phyloP scores from a whole-genome alignment of 2,113 vertebrate genomes.

The Datnioides undecimradiatus region DNA sequence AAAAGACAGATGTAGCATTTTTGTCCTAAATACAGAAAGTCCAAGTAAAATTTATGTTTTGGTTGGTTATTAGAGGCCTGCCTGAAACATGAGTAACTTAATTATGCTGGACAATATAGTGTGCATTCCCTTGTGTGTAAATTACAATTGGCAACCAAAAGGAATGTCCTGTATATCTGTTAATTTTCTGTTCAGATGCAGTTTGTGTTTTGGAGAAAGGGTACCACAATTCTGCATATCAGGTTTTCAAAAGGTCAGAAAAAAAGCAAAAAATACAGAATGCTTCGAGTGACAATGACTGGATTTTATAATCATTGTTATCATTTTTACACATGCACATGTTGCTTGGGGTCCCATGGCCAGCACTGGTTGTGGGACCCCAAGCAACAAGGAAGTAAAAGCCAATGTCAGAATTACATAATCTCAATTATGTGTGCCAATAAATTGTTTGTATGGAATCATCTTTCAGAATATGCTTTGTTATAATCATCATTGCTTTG shows the following conservation, averaged over 20 bases:
- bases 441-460: not conserved
- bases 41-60: too few species aligned
- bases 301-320: not conserved
- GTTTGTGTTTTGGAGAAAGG: not conserved
- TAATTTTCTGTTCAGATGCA: not conserved
- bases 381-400: not conserved
- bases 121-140: not conserved
- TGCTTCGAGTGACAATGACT: too few species aligned
- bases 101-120: not conserved
- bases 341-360: too few species aligned
- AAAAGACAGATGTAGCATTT: too few species aligned
- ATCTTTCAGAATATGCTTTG: not conserved
- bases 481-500: not conserved
- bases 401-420: not conserved
- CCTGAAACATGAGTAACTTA: not conserved
- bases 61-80: not conserved
- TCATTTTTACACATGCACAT: not conserved
- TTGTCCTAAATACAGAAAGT: too few species aligned
- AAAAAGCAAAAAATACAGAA: not conserved
- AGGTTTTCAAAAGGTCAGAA: not conserved
- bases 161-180: not conserved
- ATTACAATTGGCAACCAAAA: not conserved
- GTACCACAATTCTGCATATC: not conserved
- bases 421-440: not conserved
- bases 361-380: too few species aligned